Conservation (phyloP, 2,113 vertebrate genomes). For the Trogon surrucura region DNA sequence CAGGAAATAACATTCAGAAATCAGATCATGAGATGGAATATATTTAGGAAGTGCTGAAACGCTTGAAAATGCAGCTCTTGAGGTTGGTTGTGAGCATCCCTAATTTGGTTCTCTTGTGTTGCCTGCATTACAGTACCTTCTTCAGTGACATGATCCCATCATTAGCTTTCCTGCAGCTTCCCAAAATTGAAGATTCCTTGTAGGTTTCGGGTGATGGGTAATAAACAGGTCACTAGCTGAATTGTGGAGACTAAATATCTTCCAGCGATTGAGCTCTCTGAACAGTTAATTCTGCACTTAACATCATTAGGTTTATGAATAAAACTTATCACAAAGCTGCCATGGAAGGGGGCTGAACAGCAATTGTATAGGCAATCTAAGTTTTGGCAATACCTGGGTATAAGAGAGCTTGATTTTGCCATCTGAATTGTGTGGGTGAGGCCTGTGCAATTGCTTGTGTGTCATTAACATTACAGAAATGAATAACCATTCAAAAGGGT, state of each 20-base stretch:
- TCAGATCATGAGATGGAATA: neutral
- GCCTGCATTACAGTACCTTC: neutral
- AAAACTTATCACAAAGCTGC: neutral
- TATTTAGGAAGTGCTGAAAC: neutral
- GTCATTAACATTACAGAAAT: neutral
- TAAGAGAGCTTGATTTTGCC: neutral
- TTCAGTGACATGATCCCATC: neutral
- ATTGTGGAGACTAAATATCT: neutral
- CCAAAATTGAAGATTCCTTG: neutral
- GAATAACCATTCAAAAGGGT: conserved; percentile 13
- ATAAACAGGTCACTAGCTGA: neutral
- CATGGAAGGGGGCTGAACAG: neutral
- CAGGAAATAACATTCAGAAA: neutral
- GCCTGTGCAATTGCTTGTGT: neutral
- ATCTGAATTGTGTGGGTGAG: neutral
- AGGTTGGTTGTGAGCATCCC: neutral
- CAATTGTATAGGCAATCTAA: neutral
- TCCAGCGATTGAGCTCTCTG: neutral
- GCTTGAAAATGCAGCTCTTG: neutral
- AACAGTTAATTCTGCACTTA: neutral
- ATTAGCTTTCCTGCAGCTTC: neutral
- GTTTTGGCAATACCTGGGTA: neutral
- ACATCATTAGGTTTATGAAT: too few species aligned
- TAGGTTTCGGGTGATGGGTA: neutral
- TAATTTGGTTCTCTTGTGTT: neutral